These are phyloP conservation scores for Cheilosia variabilis DNA, from an alignment of 2,888 invertebrate species.

Conservation along the genomic window DNA sequence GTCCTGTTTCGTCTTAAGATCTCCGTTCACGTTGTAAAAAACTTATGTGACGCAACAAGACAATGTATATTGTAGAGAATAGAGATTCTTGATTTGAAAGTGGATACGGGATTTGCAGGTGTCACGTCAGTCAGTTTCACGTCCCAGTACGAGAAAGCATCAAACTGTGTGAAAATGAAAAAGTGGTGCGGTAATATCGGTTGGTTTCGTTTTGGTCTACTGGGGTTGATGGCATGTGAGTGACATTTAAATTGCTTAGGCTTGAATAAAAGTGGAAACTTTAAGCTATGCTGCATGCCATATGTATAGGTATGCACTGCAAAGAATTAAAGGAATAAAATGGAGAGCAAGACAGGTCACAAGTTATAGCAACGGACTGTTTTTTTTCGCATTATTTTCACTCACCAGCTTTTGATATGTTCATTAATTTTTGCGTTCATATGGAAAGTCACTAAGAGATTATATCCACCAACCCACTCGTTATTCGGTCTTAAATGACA, in stretches of 20 bases:
- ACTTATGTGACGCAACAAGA: conserved; percentile 44
- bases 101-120: conserved; percentile 48
- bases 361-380: no score
- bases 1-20: conserved; percentile 38
- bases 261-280: conserved; percentile 9
- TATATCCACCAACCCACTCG: conserved; percentile 1
- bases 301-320: neutral
- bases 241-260: conserved; percentile 23
- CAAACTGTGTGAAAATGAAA: conserved; percentile 5
- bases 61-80: conserved; percentile 13
- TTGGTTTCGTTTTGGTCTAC: neutral
- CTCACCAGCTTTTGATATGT: conserved; percentile 29
- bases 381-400: neutral
- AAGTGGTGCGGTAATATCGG: neutral
- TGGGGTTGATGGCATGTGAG: neutral
- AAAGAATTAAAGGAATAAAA: neutral
- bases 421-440: conserved; percentile 37
- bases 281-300: neutral
- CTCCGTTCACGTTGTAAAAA: conserved; percentile 20
- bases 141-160: conserved; percentile 26
- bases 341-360: no score
- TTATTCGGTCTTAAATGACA: conserved; percentile 45
- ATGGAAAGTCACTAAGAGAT: conserved; percentile 35
- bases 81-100: conserved; percentile 44
- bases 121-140: conserved; percentile 41